phyloP scores from a whole-genome alignment of 2,113 vertebrate genomes.

The Tympanuchus pallidicinctus region DNA sequence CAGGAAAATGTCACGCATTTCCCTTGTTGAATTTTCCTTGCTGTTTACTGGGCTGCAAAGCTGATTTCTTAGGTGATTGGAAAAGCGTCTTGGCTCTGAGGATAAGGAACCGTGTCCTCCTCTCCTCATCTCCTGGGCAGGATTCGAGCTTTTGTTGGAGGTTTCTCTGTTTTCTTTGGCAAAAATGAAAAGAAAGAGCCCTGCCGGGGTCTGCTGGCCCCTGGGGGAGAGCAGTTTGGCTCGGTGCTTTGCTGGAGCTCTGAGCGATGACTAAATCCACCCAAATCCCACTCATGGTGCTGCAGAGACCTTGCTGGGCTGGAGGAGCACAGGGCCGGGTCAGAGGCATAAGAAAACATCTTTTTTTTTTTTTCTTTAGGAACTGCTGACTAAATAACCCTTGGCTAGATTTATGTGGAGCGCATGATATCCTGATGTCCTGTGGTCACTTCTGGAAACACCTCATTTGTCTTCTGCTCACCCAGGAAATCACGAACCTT shows the following conservation, averaged over 20 bases:
- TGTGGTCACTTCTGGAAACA: rapidly evolving
- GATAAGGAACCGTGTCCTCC: neutral
- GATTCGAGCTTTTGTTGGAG: neutral
- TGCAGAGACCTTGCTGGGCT: neutral
- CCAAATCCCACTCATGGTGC: neutral
- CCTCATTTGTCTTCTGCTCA: rapidly evolving
- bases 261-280: neutral
- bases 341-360: rapidly evolving
- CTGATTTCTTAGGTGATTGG: neutral
- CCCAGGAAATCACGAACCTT: rapidly evolving
- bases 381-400: neutral
- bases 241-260: neutral
- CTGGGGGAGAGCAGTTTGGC: neutral
- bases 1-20: neutral
- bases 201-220: neutral
- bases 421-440: neutral
- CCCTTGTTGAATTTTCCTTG: neutral
- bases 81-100: neutral
- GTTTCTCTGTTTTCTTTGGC: neutral
- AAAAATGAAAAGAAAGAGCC: rapidly evolving
- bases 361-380: too few relatives aligned
- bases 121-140: rapidly evolving
- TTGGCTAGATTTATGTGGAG: neutral
- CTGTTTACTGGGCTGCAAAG: neutral
- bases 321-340: rapidly evolving